Evolutionary conservation across 2,113 vertebrate genomes (phyloP), one percentile per base, ranked within the genome.

Genomic region (Alethe diademata): DNA sequence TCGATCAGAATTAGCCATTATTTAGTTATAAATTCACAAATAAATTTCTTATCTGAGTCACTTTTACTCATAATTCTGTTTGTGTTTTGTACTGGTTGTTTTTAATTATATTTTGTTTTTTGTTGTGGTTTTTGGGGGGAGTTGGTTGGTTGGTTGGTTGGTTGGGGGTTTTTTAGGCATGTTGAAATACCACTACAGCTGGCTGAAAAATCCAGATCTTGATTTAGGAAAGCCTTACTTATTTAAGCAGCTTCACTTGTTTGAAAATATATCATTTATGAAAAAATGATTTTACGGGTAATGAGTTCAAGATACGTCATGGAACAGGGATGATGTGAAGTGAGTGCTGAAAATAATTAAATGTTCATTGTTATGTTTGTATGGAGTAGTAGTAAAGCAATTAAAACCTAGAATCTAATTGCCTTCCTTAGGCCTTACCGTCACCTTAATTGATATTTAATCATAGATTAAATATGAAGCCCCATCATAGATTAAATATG

Each of bases 41-140:
- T 22, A 79, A 38, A 13, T 62, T 57, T 31, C 29, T 58, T 48
- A 40, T 70, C 19, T 57, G 17, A 4, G 8, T 65, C 12, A 70
- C 24, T 5, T 60, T 76, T 58, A n/a, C 33, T 88, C 36, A 38
- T 58, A 71, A 74, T 82, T 71, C 9, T 51, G 3, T 33, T 58
- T 26, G 11, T 4, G 1, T 3, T 1, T 19, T 71, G 31, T 24
- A 7, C 22, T 35, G 6, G 0, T 4, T n/a, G 35, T 50, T n/a
- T 19, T 53, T 19, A 14, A 8, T 17, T 57, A 4, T 8, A 42
- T 57, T 50, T 75, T 58, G 20, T 3, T 58, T 57, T 18, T 8
- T 42, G 5, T 17, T 58, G 22, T 12, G 16, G 3, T 11, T 64
- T 26, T 20, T 65, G 1, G 3, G 11, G 7, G 9, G 14, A 4